These are phyloP conservation scores for Phenganax marumi DNA, from an alignment of 92 coral and sea anemone genomes.

Conservation along the genomic window DNA sequence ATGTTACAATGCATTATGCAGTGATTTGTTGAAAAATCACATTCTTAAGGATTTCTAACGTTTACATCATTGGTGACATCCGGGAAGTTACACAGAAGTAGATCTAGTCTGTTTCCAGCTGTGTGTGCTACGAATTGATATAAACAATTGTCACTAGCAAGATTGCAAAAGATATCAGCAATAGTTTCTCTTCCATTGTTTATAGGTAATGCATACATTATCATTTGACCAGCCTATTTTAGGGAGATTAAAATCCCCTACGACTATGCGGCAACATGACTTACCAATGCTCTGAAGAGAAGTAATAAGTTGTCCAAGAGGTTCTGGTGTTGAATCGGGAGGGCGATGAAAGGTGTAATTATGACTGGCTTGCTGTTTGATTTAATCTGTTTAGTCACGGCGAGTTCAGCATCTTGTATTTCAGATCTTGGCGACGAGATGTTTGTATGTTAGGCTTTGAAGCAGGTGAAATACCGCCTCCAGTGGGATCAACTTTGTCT, in stretches of 20 bases:
- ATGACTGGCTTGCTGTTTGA: not conserved
- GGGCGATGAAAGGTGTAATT: constrained; percentile 20
- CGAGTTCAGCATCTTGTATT: constrained; percentile 1
- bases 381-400: not conserved
- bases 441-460: not conserved
- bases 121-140: constrained; percentile 46
- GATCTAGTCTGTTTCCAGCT: constrained; percentile 54
- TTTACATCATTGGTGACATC: constrained; percentile 53
- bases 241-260: constrained; percentile 47
- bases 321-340: constrained; percentile 39
- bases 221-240: constrained; percentile 38
- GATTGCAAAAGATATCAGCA: constrained; percentile 41
- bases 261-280: constrained; percentile 32
- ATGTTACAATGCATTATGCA: constrained; percentile 42
- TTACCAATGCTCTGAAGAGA: constrained; percentile 44
- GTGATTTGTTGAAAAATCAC: constrained; percentile 53
- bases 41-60: constrained; percentile 43
- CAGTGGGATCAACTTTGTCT: not conserved
- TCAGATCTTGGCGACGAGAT: not conserved
- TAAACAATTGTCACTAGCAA: constrained; percentile 42
- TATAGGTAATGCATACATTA: constrained; percentile 23
- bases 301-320: constrained; percentile 30
- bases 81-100: constrained; percentile 51
- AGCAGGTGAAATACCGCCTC: not conserved
- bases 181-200: constrained; percentile 38